Evolutionary conservation across 2,797 vertebrate species (phyloP), one percentile per base, ranked within the genome.

Genomic region (Cetoscarus ocellatus): DNA sequence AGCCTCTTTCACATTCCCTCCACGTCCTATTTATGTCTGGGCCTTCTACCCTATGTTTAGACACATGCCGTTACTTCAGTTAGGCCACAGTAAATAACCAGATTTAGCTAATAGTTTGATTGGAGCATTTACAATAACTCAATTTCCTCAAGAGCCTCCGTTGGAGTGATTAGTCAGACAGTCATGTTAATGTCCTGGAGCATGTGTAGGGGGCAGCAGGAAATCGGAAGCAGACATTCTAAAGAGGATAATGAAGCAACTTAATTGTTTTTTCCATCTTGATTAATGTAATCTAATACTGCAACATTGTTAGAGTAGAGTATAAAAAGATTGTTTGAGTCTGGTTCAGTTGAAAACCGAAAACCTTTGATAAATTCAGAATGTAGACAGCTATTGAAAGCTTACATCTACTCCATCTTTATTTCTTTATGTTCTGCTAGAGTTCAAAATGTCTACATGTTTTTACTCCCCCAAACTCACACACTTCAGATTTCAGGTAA

Each of bases 401-500:
- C 27, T 55, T 40, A 14, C 11, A 0, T 10, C 39, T 36, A 14
- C 7, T 19, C 18, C 1, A 3, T 36, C 17, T 34, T 17, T 56
- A 3, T n/a, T 7, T 27, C 8, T 54, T 13, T 35, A 10, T 34
- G 12, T 50, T 7, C 67, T 6, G 15, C 39, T 19, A 3, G 43
- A 15, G 3, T 57, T 10, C 58, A 35, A 27, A 27, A 15, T n/a
- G 50, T 45, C 60, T 56, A 2, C n/a, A 7, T 60, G 62, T 61
- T 67, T n/a, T 1, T 44, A 7, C 10, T 49, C 34, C 39, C 47
- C 35, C 18, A 55, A 45, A 54, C 34, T 40, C 62, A 67, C 53
- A 69, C 61, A 71, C 27, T 4, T 27, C 51, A 73, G 58, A 83
- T 82, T 84, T 83, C 71, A 90, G 87, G 91, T 84, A 91, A 82